Evolutionary conservation across 1,140 invertebrate species (phyloP), one percentile per base, ranked within the genome.

Genomic region (Coelopa frigida): DNA sequence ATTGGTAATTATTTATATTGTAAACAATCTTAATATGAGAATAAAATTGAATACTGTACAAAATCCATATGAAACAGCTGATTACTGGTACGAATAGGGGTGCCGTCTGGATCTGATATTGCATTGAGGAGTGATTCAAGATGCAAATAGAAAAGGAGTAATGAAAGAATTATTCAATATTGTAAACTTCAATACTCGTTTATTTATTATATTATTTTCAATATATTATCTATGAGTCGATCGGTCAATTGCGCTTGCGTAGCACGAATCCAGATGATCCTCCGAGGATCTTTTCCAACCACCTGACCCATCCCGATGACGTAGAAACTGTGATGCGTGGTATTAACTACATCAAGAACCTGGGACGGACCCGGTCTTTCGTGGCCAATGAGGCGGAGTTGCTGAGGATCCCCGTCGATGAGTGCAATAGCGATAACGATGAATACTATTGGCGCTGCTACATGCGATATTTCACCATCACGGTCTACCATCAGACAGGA

Each of bases 241-340:
- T 61, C 22, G 72, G 72, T 0, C 52, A 59, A 22, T 53, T 88
- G 2, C 60, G 56, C 15, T 56, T 88, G 6, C 56, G 62, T 11
- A 77, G 73, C 6, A 56, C 54, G 0, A 70, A 88, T 65, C 83
- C 84, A 1, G 65, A 72, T 0, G 75, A 80, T 14, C 68, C 73
- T 18, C 82, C 86, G 0, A 60, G 78, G n/a, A 84, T 92, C 24
- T 73, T 81, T 54, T 75, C 86, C 0, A 83, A 84, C 33, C 85
- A 84, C 40, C 76, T 85, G 8, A 65, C 58, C 0, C 59, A 77
- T 22, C 49, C 70, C 11, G 52, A 68, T 17, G 79, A 81, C 53
- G 44, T 75, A 0, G 42, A 58, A 8, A 57, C 59, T 1, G 24
- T 73, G 8, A 52, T 70, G 18, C 55, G 74, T 52, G 77, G 73